These are phyloP conservation scores for Orchesella cincta DNA, from an alignment of 1,140 invertebrate species.

Conservation along the genomic window DNA sequence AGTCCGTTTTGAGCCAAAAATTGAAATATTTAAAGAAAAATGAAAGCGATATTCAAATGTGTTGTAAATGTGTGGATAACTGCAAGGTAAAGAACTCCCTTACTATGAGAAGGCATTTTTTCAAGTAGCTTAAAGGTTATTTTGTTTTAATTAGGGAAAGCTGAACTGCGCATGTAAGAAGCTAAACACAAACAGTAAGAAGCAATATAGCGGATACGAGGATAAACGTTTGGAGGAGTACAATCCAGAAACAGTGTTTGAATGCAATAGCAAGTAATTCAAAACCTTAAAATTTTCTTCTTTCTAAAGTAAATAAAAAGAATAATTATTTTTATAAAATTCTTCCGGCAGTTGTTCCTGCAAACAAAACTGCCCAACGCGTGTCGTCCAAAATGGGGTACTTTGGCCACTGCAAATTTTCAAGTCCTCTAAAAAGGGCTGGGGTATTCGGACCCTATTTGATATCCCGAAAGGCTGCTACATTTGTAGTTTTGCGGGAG, in stretches of 20 bases:
- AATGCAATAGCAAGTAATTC: slow-evolving; percentile 78
- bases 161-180: slow-evolving; percentile 91
- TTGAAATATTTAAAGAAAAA: slow-evolving; percentile 84
- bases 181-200: slow-evolving; percentile 74
- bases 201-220: slow-evolving; percentile 72
- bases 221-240: slow-evolving; percentile 80
- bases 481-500: slow-evolving; percentile 93
- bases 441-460: slow-evolving; percentile 92
- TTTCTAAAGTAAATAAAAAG: too few species aligned
- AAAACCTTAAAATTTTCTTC: not conserved
- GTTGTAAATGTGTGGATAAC: slow-evolving; percentile 90
- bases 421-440: slow-evolving; percentile 70
- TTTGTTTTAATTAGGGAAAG: too few species aligned
- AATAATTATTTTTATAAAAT: too few species aligned
- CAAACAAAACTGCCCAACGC: slow-evolving; percentile 75
- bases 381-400: slow-evolving; percentile 83
- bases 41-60: slow-evolving; percentile 82
- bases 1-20: slow-evolving; percentile 77
- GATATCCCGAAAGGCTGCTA: slow-evolving; percentile 92
- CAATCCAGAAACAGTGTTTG: slow-evolving; percentile 88
- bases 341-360: too few species aligned
- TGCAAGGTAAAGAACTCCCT: slow-evolving; percentile 85
- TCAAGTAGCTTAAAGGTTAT: too few species aligned
- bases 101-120: too few species aligned
- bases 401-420: slow-evolving; percentile 78